Base-by-base conservation (phyloP, 1,140 invertebrate genomes). In the Drosophila yakuba region DNA sequence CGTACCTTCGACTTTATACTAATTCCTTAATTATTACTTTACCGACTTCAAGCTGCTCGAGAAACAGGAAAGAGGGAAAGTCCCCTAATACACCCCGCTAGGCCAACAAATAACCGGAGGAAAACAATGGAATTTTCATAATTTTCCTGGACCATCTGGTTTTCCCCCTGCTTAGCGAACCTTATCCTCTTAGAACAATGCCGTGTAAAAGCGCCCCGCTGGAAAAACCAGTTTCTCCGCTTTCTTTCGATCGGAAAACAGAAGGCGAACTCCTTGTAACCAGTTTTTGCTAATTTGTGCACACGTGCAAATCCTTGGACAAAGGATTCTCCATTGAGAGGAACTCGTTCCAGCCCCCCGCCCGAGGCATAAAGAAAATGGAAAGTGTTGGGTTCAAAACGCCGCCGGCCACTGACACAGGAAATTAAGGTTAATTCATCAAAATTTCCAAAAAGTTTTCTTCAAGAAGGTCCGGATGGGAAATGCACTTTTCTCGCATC, bases 241-340 rank as follows among this genome's bases (percentile, higher is more conserved):
- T 71, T 73, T 77, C 66, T 66, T 74, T 64, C 57, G 59, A 39
- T 72, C 47, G 71, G 57, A 85, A 84, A 84, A 67, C 67, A 73
- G 45, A 72, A 80, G 72, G 71, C 51, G 11, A 59, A 59, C n/a
- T 45, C 38, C 59, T 48, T 67, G 61, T 62, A 67, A 88, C 84
- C 76, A 88, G 84, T 89, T 88, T 58, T 64, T 28, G 84, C 85
- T 88, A 88, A 88, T 88, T 88, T 88, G 80, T 74, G 73, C 84
- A 74, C 84, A 88, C 84, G 84, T 88, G 84, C 83, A 88, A 88
- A 84, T 78, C 63, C 78, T 62, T 54, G 23, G 35, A 80, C 74
- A 82, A 86, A 79, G 66, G 75, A 88, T 72, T 20, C 20, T 20
- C 39, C 41, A 45, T 66, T 17, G 2, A n/a, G 3, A 4, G 14